Evolutionary conservation across 2,797 vertebrate genomes (phyloP).

Genomic region (Rhodeus uyekii): DNA sequence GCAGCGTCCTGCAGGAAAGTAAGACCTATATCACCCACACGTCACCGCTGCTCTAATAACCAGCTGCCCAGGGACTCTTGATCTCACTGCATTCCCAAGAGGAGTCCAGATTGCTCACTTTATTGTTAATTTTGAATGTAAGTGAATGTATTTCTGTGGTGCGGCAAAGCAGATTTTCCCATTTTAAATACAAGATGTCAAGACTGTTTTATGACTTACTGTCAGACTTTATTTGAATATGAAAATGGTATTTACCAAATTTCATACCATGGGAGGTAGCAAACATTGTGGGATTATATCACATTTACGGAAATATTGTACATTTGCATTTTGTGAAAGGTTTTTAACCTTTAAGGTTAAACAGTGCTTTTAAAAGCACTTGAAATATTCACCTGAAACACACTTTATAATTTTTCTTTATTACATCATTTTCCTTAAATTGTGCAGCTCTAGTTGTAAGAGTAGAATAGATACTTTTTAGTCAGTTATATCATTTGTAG

Average conservation of each 20-base stretch:
- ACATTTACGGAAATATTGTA: neutral
- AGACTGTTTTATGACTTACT: neutral
- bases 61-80: neutral
- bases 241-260: neutral
- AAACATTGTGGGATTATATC: neutral
- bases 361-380: neutral
- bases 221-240: neutral
- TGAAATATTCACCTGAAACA: neutral
- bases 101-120: neutral
- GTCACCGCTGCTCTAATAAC: neutral
- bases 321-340: neutral
- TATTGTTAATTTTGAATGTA: neutral
- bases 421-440: neutral
- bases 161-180: neutral
- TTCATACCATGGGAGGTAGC: neutral
- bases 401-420: neutral
- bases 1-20: neutral
- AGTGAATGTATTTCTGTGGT: constrained; percentile 7
- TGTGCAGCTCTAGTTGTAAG: neutral
- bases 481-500: neutral
- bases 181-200: constrained; percentile 12
- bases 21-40: neutral
- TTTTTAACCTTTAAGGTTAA: too few species aligned
- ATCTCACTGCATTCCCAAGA: constrained; percentile 11
- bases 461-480: neutral